phyloP scores from a whole-genome alignment of 2,797 vertebrate genomes.

The Manis pentadactyla region DNA sequence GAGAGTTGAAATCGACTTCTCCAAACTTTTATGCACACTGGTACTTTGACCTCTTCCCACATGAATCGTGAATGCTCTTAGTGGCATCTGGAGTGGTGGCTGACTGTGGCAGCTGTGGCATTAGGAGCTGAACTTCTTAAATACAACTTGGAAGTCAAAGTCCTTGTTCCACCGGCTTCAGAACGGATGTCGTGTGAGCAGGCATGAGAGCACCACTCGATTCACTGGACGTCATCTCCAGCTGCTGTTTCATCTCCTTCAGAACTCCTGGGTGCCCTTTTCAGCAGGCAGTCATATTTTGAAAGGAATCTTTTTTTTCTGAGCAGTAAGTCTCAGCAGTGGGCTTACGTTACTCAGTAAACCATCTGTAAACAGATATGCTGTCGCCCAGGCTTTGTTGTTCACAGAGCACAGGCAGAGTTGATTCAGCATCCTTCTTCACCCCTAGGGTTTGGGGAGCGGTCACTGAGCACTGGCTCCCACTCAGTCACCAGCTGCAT shows the following conservation, averaged over 20 bases:
- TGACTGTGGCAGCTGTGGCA: not conserved
- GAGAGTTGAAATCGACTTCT: not conserved
- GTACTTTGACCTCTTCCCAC: not conserved
- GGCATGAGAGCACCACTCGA: not conserved
- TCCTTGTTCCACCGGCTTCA: not conserved
- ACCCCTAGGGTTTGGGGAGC: not conserved
- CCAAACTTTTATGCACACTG: not conserved
- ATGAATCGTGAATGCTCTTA: not conserved
- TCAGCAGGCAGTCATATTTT: not conserved
- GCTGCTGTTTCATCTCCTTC: not conserved
- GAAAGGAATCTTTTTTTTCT: not conserved
- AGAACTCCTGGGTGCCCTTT: not conserved
- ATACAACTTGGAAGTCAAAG: not conserved
- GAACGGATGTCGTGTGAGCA: not conserved
- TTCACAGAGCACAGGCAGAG: not conserved
- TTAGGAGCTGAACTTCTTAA: not conserved
- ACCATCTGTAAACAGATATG: not conserved
- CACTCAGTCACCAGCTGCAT: not conserved
- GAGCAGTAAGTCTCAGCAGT: not conserved
- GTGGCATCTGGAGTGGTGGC: not conserved
- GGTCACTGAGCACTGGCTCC: not conserved
- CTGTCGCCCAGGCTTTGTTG: not conserved
- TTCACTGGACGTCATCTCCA: not conserved
- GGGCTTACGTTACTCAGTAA: not conserved
- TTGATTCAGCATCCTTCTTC: not conserved